Conservation (phyloP, 2,888 invertebrate species). For the Apotomis betuletana region DNA sequence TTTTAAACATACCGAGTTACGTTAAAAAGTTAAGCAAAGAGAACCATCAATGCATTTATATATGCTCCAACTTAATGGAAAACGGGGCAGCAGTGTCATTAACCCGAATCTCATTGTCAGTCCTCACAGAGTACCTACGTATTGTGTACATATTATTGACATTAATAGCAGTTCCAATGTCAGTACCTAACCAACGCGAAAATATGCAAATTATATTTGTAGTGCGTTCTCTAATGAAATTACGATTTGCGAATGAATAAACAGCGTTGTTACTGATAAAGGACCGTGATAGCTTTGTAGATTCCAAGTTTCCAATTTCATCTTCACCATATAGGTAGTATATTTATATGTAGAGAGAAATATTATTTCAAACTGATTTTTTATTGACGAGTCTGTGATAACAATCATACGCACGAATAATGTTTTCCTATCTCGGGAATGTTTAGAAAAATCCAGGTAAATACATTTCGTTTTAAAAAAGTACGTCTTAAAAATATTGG, state of each 20-base stretch:
- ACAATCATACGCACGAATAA: background rate
- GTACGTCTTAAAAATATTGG: background rate
- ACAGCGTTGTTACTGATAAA: constrained; percentile 8
- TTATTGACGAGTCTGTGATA: constrained; percentile 21
- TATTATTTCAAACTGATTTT: constrained; percentile 8
- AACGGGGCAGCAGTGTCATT: too few species aligned
- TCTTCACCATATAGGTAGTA: background rate
- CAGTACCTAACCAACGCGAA: constrained; percentile 4
- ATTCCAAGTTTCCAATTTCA: constrained; percentile 3
- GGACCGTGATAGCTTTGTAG: constrained; percentile 1
- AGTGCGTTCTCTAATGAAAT: background rate
- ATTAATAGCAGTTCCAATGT: constrained; percentile 10
- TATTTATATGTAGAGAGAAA: too few species aligned
- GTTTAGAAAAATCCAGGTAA: constrained; percentile 1
- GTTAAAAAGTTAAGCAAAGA: too few species aligned
- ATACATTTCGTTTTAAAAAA: background rate
- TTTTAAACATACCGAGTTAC: too few species aligned
- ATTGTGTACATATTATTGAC: constrained; percentile 29
- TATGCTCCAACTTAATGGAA: too few species aligned
- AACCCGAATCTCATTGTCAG: background rate
- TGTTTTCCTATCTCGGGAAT: background rate
- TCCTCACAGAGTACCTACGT: background rate
- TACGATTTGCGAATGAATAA: background rate
- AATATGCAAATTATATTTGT: background rate
- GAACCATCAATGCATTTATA: too few species aligned